phyloP scores from a whole-genome alignment of 2,888 invertebrate genomes.

The Tyria jacobaeae region DNA sequence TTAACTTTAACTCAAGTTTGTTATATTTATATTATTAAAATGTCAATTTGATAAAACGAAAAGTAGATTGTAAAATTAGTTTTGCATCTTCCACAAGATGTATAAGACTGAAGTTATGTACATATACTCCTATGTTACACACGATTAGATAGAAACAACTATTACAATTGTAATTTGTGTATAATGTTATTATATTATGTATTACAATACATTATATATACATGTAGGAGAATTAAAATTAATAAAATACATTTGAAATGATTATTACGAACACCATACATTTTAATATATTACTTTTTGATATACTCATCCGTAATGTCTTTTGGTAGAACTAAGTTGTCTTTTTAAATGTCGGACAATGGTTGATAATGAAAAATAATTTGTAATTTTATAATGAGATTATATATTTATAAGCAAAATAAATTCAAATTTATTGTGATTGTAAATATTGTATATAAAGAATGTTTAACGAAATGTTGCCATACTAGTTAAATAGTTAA shows the following conservation, averaged over 20 bases:
- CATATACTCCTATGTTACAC: constrained; percentile 43
- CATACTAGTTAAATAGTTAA: too few species aligned
- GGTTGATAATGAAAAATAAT: constrained; percentile 23
- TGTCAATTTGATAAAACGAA: constrained; percentile 64
- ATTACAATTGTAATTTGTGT: constrained; percentile 18
- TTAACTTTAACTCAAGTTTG: too few species aligned
- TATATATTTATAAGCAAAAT: too few species aligned
- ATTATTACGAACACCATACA: neutral
- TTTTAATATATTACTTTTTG: neutral
- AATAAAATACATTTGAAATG: neutral
- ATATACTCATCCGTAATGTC: neutral
- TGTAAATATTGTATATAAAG: too few species aligned
- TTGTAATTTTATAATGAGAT: constrained; percentile 34
- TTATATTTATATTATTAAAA: constrained; percentile 28
- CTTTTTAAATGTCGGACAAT: constrained; percentile 6
- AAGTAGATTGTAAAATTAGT: constrained; percentile 50
- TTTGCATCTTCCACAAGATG: constrained; percentile 64
- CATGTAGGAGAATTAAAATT: too few species aligned
- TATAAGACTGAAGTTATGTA: constrained; percentile 73
- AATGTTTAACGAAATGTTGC: too few species aligned
- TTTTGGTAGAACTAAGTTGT: neutral
- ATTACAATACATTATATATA: too few species aligned
- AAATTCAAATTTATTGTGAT: too few species aligned
- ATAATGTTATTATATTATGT: constrained; percentile 1
- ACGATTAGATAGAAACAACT: constrained; percentile 46